A percentile compares a stretch with the other conserved stretches of the same genome.
Evolutionary conservation across 2,113 vertebrate species (phyloP).

Genomic region (Atlantisia rogersi): DNA sequence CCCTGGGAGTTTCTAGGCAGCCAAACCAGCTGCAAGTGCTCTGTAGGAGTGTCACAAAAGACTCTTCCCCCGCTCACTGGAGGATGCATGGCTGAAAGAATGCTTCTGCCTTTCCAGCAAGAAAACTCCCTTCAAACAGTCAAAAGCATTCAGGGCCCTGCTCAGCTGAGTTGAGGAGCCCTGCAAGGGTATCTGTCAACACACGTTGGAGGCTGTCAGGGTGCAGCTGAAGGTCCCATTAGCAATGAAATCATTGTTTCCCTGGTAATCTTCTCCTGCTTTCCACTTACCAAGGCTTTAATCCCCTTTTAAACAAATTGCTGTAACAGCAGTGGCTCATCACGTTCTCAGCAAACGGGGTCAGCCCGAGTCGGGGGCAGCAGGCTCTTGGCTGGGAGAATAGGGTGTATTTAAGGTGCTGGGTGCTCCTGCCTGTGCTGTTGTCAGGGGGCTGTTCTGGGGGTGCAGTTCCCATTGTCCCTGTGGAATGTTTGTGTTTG

Average conservation of each 20-base stretch:
- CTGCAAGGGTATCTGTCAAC: background rate
- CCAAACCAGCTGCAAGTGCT: background rate
- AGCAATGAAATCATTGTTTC: background rate
- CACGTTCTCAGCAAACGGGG: fast-evolving
- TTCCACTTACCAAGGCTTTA: background rate
- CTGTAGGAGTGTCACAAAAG: background rate
- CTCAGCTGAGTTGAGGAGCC: background rate
- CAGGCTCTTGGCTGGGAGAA: background rate
- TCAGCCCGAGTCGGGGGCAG: background rate
- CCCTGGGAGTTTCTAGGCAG: background rate
- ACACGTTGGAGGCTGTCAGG: background rate
- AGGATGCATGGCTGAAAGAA: background rate
- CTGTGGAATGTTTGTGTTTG: background rate
- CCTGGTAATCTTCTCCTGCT: background rate
- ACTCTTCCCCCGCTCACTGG: no score
- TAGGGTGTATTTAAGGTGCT: background rate
- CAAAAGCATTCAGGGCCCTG: background rate
- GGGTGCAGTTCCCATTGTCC: background rate
- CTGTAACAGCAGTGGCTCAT: background rate
- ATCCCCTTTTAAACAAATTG: slow-evolving; percentile 63
- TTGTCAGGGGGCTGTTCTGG: background rate
- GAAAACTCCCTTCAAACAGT: background rate
- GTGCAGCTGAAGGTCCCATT: background rate
- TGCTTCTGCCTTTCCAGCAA: background rate
- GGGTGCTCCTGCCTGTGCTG: background rate